These are phyloP conservation scores for Campaea margaritaria DNA, from an alignment of 2,888 invertebrate species.

Conservation along the genomic window DNA sequence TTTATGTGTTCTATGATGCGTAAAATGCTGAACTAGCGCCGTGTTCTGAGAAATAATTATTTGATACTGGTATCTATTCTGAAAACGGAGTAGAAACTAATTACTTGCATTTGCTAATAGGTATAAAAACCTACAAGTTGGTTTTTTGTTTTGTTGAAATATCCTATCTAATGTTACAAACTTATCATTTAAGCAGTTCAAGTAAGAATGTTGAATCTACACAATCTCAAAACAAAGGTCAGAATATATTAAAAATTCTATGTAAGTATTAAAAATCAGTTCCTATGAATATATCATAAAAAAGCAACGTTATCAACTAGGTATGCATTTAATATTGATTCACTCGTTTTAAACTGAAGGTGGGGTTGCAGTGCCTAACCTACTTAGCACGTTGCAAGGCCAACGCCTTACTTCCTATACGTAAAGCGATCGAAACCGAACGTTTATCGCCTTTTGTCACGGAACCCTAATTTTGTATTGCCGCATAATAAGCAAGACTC, in stretches of 20 bases:
- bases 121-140: no score
- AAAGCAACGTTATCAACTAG: not conserved
- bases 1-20: not conserved
- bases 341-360: slow-evolving; percentile 10
- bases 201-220: no score
- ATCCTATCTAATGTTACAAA: no score
- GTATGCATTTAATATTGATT: slow-evolving; percentile 8
- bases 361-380: slow-evolving; percentile 27
- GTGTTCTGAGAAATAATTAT: slow-evolving; percentile 13
- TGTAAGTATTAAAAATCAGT: no score
- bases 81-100: not conserved
- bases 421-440: slow-evolving; percentile 22
- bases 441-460: slow-evolving; percentile 38
- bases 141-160: no score
- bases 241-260: no score
- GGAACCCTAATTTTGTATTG: slow-evolving; percentile 24
- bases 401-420: slow-evolving; percentile 25
- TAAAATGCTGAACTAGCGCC: slow-evolving; percentile 1
- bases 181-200: no score
- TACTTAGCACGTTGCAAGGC: slow-evolving; percentile 33
- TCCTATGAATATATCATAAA: no score
- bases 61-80: slow-evolving; percentile 1
- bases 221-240: no score
- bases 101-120: no score
- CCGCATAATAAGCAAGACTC: not conserved